These are phyloP conservation scores for Pongo pygmaeus DNA, from an alignment of 2,113 vertebrate species.

Conservation along the genomic window DNA sequence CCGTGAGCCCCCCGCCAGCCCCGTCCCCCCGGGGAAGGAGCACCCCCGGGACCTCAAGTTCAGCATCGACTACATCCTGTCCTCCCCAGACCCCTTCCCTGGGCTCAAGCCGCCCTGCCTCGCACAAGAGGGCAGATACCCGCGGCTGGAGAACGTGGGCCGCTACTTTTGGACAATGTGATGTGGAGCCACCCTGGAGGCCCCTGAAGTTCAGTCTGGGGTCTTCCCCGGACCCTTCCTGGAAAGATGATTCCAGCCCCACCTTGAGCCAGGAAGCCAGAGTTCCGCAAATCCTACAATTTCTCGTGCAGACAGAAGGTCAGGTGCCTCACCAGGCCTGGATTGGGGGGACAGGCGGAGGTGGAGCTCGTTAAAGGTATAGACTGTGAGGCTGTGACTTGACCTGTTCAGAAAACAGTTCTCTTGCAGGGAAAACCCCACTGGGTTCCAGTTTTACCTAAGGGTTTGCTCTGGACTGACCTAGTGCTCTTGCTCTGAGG, in stretches of 20 bases:
- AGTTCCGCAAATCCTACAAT: too few species aligned
- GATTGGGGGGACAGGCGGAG: too few species aligned
- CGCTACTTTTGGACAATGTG: conserved; percentile 93
- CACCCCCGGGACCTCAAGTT: conserved; percentile 93
- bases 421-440: background rate
- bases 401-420: background rate
- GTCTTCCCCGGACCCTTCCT: background rate
- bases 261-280: background rate
- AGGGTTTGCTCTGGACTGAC: background rate
- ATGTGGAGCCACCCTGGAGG: background rate
- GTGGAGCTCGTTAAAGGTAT: background rate
- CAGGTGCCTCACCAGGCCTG: background rate
- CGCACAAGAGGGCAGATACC: conserved; percentile 80
- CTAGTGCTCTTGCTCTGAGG: fast-evolving
- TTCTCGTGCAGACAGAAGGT: background rate
- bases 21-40: conserved; percentile 83
- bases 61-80: conserved; percentile 98
- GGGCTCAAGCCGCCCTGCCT: conserved; percentile 83
- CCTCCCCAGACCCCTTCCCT: conserved; percentile 90
- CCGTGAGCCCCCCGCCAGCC: conserved; percentile 9
- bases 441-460: background rate
- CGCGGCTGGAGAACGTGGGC: conserved; percentile 86
- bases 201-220: fast-evolving
- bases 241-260: background rate
- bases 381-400: background rate